Evolutionary conservation across 2,797 vertebrate species (phyloP).

Genomic region (Lacerta agilis): DNA sequence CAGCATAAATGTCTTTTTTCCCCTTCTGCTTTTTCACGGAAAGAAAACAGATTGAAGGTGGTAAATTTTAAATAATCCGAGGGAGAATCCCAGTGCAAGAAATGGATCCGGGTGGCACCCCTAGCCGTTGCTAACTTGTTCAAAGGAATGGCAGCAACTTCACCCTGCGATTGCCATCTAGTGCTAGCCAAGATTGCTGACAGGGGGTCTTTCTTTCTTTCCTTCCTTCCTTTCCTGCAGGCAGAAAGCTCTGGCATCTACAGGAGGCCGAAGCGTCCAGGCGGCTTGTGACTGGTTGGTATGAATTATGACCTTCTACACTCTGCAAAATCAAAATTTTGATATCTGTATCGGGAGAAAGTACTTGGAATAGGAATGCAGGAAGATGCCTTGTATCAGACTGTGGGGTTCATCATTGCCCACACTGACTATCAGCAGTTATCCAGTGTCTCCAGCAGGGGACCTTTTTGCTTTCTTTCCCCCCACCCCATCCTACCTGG

Average conservation of each 20-base stretch:
- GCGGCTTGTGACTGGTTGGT: slow-evolving; percentile 99
- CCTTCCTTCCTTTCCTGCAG: slow-evolving; percentile 77
- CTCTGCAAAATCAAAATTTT: not conserved
- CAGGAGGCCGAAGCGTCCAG: slow-evolving; percentile 95
- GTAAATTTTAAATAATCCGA: not conserved
- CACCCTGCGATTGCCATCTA: not conserved
- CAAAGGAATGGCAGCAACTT: not conserved
- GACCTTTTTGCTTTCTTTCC: not conserved
- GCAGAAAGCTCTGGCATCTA: slow-evolving; percentile 95
- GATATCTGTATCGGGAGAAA: too few species aligned
- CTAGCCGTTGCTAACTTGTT: not conserved
- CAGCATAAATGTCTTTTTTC: too few species aligned
- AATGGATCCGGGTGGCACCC: not conserved
- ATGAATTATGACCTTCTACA: slow-evolving; percentile 73
- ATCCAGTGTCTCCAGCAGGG: not conserved
- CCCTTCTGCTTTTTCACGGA: too few species aligned
- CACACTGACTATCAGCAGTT: not conserved
- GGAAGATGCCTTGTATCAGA: not conserved
- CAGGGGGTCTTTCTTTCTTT: slow-evolving; percentile 57
- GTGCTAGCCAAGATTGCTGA: slow-evolving; percentile 34
- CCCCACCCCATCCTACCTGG: not conserved
- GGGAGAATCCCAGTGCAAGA: not conserved
- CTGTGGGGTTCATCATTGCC: not conserved
- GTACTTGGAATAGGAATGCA: too few species aligned
- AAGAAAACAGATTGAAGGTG: too few species aligned